A percentile compares a stretch with the other conserved stretches of the same genome.
Evolutionary conservation across 1,140 invertebrate species (phyloP).

Genomic region (Rhynchophorus ferrugineus): DNA sequence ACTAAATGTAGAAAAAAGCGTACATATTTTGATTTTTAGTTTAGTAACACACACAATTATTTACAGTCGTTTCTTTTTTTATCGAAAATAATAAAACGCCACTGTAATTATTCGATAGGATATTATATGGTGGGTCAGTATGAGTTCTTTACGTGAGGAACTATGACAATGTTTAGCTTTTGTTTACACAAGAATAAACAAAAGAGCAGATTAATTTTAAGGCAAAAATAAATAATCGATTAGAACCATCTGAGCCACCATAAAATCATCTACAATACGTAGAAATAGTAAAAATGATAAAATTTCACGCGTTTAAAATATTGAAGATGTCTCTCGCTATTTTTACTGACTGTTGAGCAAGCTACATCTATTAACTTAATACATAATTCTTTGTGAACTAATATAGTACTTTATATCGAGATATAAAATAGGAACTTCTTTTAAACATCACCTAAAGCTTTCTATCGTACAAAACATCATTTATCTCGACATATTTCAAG

Average conservation of each 20-base stretch:
- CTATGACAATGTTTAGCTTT: background rate
- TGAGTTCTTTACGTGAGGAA: too few relatives aligned
- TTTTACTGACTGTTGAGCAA: constrained; percentile 41
- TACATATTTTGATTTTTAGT: constrained; percentile 7
- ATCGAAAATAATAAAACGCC: background rate
- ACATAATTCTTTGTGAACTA: constrained; percentile 37
- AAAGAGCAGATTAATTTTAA: background rate
- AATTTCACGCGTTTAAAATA: background rate
- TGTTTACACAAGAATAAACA: background rate
- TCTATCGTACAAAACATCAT: constrained; percentile 40
- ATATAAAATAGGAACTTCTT: constrained; percentile 44
- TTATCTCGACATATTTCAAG: constrained; percentile 39
- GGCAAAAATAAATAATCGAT: background rate
- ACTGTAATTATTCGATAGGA: background rate
- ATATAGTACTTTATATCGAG: constrained; percentile 38
- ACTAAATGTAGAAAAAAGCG: constrained; percentile 1
- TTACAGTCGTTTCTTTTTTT: background rate
- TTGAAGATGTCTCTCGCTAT: constrained; percentile 11
- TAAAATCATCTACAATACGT: too few relatives aligned
- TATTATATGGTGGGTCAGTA: too few relatives aligned
- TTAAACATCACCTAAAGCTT: constrained; percentile 43
- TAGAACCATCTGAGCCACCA: too few relatives aligned
- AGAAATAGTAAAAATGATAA: background rate
- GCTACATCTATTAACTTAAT: constrained; percentile 42
- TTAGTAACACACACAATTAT: background rate